phyloP scores from a whole-genome alignment of 2,797 vertebrate genomes.

The Apodemus agrarius region DNA sequence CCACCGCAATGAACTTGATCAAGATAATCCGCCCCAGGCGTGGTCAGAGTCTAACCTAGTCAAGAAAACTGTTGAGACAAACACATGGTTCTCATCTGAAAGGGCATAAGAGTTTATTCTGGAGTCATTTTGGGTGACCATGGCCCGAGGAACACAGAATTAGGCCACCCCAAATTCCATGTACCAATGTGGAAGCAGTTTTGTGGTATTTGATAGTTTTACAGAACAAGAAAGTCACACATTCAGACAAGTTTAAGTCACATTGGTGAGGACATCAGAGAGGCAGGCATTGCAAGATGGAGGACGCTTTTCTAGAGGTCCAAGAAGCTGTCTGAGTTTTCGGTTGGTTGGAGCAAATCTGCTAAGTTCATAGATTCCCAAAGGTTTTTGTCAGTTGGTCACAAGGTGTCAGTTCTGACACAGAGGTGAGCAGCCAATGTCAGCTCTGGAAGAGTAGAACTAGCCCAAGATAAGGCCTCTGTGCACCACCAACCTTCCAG shows the following conservation, averaged over 20 bases:
- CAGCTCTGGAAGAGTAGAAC: neutral
- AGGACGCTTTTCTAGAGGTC: too few species aligned
- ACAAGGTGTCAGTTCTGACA: neutral
- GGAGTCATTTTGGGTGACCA: neutral
- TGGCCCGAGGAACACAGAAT: neutral
- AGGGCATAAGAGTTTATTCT: neutral
- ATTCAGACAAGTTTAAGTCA: neutral
- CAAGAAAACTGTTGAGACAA: neutral
- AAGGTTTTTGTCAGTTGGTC: neutral
- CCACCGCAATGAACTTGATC: neutral
- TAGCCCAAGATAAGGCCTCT: neutral
- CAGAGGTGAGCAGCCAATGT: neutral
- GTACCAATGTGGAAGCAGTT: too few species aligned
- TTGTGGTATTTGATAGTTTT: neutral
- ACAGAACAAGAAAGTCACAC: neutral
- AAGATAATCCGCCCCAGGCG: too few species aligned
- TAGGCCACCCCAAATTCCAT: neutral
- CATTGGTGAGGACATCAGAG: neutral
- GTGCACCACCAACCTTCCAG: neutral
- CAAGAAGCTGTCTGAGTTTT: neutral
- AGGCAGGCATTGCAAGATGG: neutral
- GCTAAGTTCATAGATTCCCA: neutral
- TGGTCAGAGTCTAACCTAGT: neutral
- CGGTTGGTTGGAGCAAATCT: neutral
- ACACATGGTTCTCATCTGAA: neutral